phyloP scores from a whole-genome alignment of 2,113 vertebrate genomes.

The Tyto alba region DNA sequence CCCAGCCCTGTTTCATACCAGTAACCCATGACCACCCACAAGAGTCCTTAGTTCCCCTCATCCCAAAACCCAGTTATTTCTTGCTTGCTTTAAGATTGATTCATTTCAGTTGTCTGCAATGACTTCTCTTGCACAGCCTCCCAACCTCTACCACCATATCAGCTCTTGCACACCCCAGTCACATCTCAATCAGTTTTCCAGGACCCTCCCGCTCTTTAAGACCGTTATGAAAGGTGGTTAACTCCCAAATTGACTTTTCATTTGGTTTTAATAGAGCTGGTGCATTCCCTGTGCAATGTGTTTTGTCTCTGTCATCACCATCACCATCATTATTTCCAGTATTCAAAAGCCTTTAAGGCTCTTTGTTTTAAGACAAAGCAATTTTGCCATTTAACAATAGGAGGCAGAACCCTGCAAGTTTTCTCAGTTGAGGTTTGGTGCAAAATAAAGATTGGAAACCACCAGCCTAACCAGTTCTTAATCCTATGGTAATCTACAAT shows the following conservation, averaged over 20 bases:
- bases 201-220: not conserved
- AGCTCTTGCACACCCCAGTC: not conserved
- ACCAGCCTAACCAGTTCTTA: not conserved
- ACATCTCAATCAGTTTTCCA: not conserved
- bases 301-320: not conserved
- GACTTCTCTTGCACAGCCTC: not conserved
- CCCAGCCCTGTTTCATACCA: not conserved
- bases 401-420: not conserved
- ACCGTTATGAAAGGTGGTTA: not conserved
- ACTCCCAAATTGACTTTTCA: not conserved
- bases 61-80: not conserved
- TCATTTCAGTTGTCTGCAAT: not conserved
- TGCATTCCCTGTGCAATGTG: not conserved
- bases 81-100: not conserved
- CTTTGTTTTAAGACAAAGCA: not conserved
- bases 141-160: fast-evolving
- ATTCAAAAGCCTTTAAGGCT: not conserved
- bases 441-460: not conserved
- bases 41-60: not conserved
- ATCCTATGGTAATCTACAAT: not conserved
- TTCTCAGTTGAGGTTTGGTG: not conserved
- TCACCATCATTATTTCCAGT: not conserved
- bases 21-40: not conserved
- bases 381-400: not conserved
- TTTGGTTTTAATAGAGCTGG: not conserved